phyloP scores from a whole-genome alignment of 2,888 invertebrate species.

The Eumacrocentrus americanus region DNA sequence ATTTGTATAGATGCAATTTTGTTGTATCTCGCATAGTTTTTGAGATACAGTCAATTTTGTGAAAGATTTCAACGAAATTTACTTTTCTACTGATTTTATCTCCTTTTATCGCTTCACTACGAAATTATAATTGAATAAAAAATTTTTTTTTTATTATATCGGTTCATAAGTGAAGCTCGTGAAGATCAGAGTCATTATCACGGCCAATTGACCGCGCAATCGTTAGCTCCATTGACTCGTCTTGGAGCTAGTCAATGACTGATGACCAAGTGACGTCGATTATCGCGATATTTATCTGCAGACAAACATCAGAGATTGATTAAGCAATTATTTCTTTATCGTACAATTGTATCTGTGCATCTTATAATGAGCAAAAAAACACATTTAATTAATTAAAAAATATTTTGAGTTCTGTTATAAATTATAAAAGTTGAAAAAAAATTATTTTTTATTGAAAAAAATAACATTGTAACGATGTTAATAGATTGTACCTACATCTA shows the following conservation, averaged over 20 bases:
- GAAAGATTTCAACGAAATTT: no score
- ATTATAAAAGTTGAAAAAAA: no score
- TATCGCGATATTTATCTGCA: neutral
- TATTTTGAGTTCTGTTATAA: no score
- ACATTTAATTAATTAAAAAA: neutral
- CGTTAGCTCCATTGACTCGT: constrained; percentile 23
- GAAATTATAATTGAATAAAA: no score
- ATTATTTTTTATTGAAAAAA: neutral
- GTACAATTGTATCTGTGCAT: neutral
- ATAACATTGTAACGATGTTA: constrained; percentile 12
- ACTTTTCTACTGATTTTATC: no score
- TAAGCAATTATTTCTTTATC: neutral
- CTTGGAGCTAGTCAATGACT: constrained; percentile 2
- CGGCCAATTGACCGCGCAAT: constrained; percentile 35
- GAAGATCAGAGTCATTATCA: constrained; percentile 37
- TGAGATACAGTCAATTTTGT: no score
- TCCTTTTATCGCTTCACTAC: no score
- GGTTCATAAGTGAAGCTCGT: neutral
- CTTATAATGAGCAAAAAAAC: neutral
- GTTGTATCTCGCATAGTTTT: no score
- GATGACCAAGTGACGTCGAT: constrained; percentile 2
- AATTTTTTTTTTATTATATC: no score
- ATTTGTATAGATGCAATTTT: no score
- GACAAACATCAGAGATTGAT: no score
- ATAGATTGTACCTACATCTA: neutral